Base-by-base conservation (phyloP, 2,888 invertebrate species). In the Rugalucina vietnamica region DNA sequence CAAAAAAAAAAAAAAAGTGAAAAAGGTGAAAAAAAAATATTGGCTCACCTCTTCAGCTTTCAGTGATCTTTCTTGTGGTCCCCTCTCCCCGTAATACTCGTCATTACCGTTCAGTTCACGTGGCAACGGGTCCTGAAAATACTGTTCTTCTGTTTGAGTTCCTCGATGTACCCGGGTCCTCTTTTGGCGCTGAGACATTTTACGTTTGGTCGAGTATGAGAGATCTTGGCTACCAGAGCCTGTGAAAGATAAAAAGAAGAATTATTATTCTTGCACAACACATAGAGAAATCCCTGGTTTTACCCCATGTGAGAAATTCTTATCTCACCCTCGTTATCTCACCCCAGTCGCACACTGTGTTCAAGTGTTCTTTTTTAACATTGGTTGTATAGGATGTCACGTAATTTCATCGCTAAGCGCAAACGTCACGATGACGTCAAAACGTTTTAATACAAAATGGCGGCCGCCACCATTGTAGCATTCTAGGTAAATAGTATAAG, bases 151-250 rank as follows among this genome's bases (percentile, higher is more conserved):
- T 50, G 94, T 93, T 88, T 93, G 93, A 24, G 93, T 93, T 36
- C 91, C 89, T 69, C 91, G 91, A 69, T 91, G 91, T 12, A 89
- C 89, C 21, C 91, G 86, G 4, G 89, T 89, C 54, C 87, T 89
- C 77, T 91, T 91, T 79, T 92, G 94, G 27, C 94, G 91, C 87
- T 94, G 93, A 18, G 94, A 94, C 90, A 94, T 93, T 86, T 93
- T 94, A n/a, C 94, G 90, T 85, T 94, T 94, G 69, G 93, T 88
- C 57, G 93, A 91, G 57, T 93, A 90, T 21, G 93, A 93, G 69
- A 93, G 88, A 81, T 93, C 93, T 80, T 91, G 90, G 69, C 90
- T 89, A 70, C 88, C 85, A 18, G 89, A 86, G 43, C 90, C 90
- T 90, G 78, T 3, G 27, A 36, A 57, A 18, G 57, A 8, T 39